These are phyloP conservation scores for Rhabdomys dilectus DNA, from an alignment of 2,113 vertebrate species.

Conservation along the genomic window DNA sequence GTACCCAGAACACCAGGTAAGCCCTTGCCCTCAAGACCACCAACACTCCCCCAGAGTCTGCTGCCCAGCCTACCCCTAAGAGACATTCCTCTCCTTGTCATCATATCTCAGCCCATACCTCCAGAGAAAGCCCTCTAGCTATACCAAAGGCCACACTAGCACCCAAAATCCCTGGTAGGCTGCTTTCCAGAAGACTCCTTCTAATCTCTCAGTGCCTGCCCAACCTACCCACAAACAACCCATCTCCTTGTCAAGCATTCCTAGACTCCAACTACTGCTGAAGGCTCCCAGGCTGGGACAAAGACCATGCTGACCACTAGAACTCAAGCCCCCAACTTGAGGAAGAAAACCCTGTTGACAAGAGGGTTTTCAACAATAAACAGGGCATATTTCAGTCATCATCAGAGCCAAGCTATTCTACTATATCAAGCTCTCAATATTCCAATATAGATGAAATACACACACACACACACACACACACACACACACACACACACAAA, in stretches of 20 bases:
- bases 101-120: not conserved
- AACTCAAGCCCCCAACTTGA: too few species aligned
- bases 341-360: not conserved
- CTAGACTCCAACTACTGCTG: not conserved
- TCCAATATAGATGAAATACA: not conserved
- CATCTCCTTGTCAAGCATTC: not conserved
- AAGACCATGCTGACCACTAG: not conserved
- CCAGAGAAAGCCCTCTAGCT: not conserved
- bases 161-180: not conserved
- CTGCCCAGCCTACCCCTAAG: too few species aligned
- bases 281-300: not conserved
- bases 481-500: too few species aligned
- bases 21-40: not conserved
- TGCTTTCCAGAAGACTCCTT: not conserved
- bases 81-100: too few species aligned
- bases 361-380: not conserved
- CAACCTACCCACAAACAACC: not conserved
- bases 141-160: too few species aligned
- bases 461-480: too few species aligned
- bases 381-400: not conserved
- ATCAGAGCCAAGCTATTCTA: not conserved
- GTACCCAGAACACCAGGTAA: not conserved
- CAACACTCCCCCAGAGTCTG: not conserved
- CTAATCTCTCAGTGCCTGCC: not conserved
- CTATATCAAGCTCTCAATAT: not conserved